These are phyloP conservation scores for Cryptocephalus primarius DNA, from an alignment of 2,888 invertebrate genomes.

Conservation along the genomic window DNA sequence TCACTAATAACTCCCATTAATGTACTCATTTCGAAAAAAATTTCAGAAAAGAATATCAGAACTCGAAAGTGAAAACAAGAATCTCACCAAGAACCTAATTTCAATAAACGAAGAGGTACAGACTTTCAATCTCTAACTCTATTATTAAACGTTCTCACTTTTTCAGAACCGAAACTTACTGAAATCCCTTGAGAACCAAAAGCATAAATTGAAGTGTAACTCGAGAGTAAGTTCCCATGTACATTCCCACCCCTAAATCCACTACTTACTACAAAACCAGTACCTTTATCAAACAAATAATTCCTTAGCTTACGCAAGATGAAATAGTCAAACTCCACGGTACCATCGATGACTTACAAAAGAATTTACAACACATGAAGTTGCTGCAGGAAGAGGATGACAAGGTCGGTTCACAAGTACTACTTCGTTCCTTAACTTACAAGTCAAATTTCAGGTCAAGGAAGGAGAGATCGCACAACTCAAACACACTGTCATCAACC, in stretches of 20 bases:
- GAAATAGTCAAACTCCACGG: constrained; percentile 16
- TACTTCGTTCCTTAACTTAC: no score
- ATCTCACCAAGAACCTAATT: constrained; percentile 11
- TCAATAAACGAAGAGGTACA: constrained; percentile 18
- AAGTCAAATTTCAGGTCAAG: background rate
- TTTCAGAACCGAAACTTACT: constrained; percentile 19
- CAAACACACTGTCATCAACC: constrained; percentile 17
- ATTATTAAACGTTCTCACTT: constrained; percentile 2
- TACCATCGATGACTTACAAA: constrained; percentile 18
- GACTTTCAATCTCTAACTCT: background rate
- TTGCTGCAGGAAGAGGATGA: constrained; percentile 17
- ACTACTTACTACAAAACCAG: background rate
- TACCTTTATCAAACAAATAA: background rate
- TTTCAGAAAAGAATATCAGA: constrained; percentile 5
- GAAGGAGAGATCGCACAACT: constrained; percentile 13
- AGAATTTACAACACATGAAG: constrained; percentile 14
- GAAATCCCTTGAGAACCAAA: constrained; percentile 12
- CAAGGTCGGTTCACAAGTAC: constrained; percentile 8
- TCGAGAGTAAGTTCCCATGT: constrained; percentile 14
- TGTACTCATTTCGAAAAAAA: no score
- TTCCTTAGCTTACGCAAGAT: constrained; percentile 15
- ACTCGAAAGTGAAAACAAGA: constrained; percentile 13
- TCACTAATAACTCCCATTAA: background rate
- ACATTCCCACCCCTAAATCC: background rate
- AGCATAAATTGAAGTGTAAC: constrained; percentile 10